These are phyloP conservation scores for Suillia variegata DNA, from an alignment of 2,888 invertebrate species.

Conservation along the genomic window DNA sequence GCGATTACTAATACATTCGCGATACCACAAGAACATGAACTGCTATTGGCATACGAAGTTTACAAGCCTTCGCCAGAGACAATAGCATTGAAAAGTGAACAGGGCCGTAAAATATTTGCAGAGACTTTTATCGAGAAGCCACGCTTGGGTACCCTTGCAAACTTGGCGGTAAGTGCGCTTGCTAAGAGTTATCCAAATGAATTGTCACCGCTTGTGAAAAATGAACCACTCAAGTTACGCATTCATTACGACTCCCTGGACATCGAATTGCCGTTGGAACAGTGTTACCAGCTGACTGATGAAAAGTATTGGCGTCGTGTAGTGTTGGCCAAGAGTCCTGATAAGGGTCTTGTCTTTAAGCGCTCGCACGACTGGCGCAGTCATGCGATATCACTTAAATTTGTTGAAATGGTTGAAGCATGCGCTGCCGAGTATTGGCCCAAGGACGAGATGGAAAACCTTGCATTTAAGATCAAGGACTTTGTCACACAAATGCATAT, in stretches of 20 bases:
- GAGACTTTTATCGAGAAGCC: constrained; percentile 43
- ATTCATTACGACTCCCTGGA: constrained; percentile 45
- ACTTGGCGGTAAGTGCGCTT: constrained; percentile 42
- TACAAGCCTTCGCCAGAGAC: constrained; percentile 40
- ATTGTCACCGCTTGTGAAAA: constrained; percentile 23
- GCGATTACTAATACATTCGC: constrained; percentile 33
- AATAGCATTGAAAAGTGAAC: constrained; percentile 39
- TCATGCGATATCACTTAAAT: constrained; percentile 44
- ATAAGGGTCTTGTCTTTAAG: constrained; percentile 36
- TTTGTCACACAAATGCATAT: constrained; percentile 44
- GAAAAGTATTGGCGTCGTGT: constrained; percentile 49
- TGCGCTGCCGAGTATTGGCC: constrained; percentile 47
- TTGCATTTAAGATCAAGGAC: constrained; percentile 38
- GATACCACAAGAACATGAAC: constrained; percentile 40
- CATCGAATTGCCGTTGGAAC: constrained; percentile 41
- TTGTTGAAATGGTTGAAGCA: constrained; percentile 46
- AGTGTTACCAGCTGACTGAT: constrained; percentile 46
- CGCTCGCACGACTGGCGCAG: constrained; percentile 43
- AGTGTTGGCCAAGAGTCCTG: constrained; percentile 40
- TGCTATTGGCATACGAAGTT: constrained; percentile 34
- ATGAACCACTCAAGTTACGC: constrained; percentile 37
- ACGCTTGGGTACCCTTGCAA: constrained; percentile 38
- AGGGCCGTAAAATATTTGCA: constrained; percentile 38
- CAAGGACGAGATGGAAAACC: constrained; percentile 37
- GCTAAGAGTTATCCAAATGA: constrained; percentile 31